A percentile compares a stretch with the other conserved stretches of the same genome.
Evolutionary conservation across 1,140 invertebrate species (phyloP).

Genomic region (Bombus confusus): DNA sequence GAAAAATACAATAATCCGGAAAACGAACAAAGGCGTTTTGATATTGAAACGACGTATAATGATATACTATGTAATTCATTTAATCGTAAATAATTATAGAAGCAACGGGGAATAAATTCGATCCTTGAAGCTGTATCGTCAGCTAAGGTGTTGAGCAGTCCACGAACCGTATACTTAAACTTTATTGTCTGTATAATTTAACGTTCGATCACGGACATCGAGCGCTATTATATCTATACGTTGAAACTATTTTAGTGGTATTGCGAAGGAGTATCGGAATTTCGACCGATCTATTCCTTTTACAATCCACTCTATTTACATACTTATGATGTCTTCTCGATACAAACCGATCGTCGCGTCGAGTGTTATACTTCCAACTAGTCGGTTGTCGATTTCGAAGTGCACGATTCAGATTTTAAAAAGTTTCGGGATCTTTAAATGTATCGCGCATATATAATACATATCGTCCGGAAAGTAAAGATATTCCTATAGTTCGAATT

Average conservation of each 20-base stretch:
- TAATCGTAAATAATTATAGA: constrained; percentile 63
- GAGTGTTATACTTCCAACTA: too few relatives aligned
- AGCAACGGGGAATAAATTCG: constrained; percentile 43
- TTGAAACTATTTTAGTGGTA: constrained; percentile 38
- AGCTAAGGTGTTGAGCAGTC: constrained; percentile 41
- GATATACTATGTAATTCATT: constrained; percentile 59
- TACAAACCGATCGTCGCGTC: background rate
- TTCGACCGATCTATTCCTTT: background rate
- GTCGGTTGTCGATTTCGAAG: too few relatives aligned
- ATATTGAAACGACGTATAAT: constrained; percentile 46
- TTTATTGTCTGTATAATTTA: constrained; percentile 47
- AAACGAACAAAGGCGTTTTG: constrained; percentile 46
- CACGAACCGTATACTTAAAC: constrained; percentile 32
- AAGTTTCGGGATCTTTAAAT: background rate
- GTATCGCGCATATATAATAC: too few relatives aligned
- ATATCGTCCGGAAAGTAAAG: too few relatives aligned
- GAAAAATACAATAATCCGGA: constrained; percentile 43
- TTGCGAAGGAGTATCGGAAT: background rate
- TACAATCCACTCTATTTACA: background rate
- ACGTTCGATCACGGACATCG: constrained; percentile 39
- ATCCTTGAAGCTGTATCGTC: constrained; percentile 19
- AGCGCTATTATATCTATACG: constrained; percentile 39
- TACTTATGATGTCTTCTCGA: background rate
- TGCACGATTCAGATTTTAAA: background rate
- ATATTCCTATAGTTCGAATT: too few relatives aligned